Evolutionary conservation across 2,113 vertebrate genomes (phyloP).

Genomic region (Ploceus nigricollis): DNA sequence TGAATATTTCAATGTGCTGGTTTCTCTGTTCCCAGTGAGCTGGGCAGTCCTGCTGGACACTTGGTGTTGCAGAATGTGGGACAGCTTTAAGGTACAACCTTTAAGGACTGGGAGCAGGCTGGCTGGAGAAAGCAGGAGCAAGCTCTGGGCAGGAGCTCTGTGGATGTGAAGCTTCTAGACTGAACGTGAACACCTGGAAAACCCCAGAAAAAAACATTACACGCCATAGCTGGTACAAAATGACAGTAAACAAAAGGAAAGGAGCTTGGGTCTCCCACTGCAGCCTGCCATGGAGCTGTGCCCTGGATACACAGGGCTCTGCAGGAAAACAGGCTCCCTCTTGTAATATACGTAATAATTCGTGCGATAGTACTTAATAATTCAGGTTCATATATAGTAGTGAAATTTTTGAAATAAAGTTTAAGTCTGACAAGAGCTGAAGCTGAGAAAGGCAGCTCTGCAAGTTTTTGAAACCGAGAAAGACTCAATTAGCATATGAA

Average conservation of each 20-base stretch:
- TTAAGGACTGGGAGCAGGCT: not conserved
- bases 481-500: no score
- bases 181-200: not conserved
- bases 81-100: not conserved
- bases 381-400: no score
- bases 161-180: not conserved
- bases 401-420: no score
- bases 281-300: not conserved
- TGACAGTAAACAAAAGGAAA: not conserved
- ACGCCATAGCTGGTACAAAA: not conserved
- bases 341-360: no score
- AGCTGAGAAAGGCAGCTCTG: no score
- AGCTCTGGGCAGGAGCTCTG: not conserved
- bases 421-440: no score
- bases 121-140: not conserved
- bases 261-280: not conserved
- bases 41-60: not conserved
- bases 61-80: not conserved
- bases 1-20: not conserved
- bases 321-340: not conserved
- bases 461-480: no score
- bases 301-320: not conserved
- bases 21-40: not conserved
- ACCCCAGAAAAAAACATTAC: fast-evolving
- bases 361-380: no score